Evolutionary conservation across 2,797 vertebrate genomes (phyloP).

Genomic region (Pseudochromis fuscus): DNA sequence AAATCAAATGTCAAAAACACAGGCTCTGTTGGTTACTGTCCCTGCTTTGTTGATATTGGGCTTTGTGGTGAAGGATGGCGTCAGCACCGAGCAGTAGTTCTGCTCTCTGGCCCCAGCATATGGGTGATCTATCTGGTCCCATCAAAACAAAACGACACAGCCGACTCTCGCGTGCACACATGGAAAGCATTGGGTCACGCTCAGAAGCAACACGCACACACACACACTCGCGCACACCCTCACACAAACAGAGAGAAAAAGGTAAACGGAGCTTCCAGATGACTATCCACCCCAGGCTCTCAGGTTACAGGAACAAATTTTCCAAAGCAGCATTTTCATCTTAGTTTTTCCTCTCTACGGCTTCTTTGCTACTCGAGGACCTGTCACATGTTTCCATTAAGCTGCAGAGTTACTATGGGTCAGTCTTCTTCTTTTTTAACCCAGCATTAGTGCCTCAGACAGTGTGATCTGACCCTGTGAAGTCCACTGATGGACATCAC

Average conservation of each 20-base stretch:
- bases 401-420: slow-evolving; percentile 36
- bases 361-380: slow-evolving; percentile 46
- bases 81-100: slow-evolving; percentile 51
- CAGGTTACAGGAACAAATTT: slow-evolving; percentile 76
- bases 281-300: slow-evolving; percentile 64
- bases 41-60: slow-evolving; percentile 60
- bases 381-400: slow-evolving; percentile 61
- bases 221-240: slow-evolving; percentile 29
- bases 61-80: slow-evolving; percentile 54
- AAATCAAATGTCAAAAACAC: slow-evolving; percentile 60
- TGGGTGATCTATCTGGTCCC: slow-evolving; percentile 67
- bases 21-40: slow-evolving; percentile 54
- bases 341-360: slow-evolving; percentile 63
- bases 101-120: slow-evolving; percentile 41
- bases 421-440: slow-evolving; percentile 37
- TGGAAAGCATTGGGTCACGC: slow-evolving; percentile 74
- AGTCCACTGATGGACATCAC: slow-evolving; percentile 6
- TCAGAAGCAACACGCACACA: slow-evolving; percentile 43
- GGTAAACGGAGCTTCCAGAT: slow-evolving; percentile 79
- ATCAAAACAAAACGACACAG: slow-evolving; percentile 74
- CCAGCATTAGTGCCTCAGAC: too few species aligned
- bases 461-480: too few species aligned
- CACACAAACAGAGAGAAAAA: slow-evolving; percentile 51
- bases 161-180: slow-evolving; percentile 63
- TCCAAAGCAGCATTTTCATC: slow-evolving; percentile 77